phyloP scores from a whole-genome alignment of 92 coral and sea anemone genomes.

The Palythoa grandis region DNA sequence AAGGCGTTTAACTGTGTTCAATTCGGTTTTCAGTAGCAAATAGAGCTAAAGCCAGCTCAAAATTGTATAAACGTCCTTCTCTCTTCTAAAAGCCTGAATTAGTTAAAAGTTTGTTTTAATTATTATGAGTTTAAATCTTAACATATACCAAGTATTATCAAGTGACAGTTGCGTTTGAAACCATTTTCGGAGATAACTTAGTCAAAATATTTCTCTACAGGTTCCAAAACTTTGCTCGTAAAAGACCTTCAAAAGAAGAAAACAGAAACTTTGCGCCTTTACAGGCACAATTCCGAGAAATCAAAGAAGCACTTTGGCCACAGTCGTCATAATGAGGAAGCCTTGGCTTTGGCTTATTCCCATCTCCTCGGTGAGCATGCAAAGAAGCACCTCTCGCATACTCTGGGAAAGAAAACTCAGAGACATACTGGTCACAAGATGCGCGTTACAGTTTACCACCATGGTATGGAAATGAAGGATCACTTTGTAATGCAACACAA shows the following conservation, averaged over 20 bases:
- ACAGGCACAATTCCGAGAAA: conserved; percentile 11
- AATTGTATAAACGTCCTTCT: too few relatives aligned
- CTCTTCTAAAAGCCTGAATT: too few relatives aligned
- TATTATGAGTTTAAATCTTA: too few relatives aligned
- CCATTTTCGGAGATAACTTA: too few relatives aligned
- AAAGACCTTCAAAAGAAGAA: not conserved
- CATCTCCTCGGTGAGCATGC: conserved; percentile 9
- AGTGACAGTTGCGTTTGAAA: too few relatives aligned
- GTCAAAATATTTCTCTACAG: not conserved
- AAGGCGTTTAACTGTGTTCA: too few relatives aligned
- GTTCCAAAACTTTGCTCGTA: not conserved
- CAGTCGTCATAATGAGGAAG: not conserved
- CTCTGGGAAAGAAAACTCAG: not conserved
- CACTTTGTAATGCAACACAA: not conserved
- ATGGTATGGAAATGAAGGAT: not conserved
- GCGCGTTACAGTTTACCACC: conserved; percentile 34
- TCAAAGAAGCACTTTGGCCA: conserved; percentile 13
- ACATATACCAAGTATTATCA: too few relatives aligned
- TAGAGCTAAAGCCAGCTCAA: too few relatives aligned
- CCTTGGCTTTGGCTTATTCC: conserved; percentile 3
- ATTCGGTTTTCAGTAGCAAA: too few relatives aligned
- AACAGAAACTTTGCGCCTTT: not conserved
- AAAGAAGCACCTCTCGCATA: conserved; percentile 6
- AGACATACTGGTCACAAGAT: conserved; percentile 10
- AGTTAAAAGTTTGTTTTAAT: too few relatives aligned